Conservation (phyloP, 2,797 vertebrate genomes). For the Glossophaga mutica region DNA sequence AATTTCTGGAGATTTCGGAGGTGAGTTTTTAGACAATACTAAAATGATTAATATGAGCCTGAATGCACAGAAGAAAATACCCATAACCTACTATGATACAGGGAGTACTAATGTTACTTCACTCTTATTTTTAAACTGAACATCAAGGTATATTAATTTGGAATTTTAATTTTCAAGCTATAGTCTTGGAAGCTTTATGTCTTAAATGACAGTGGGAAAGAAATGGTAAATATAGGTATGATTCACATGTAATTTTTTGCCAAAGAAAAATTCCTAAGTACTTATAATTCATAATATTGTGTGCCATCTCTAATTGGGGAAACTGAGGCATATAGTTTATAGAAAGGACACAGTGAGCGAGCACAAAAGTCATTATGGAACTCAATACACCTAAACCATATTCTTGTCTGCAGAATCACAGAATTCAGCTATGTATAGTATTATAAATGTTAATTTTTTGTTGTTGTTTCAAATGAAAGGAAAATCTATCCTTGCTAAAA, state of each 20-base stretch:
- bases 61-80: neutral
- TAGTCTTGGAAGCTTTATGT: neutral
- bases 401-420: neutral
- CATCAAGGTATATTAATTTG: neutral
- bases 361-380: neutral
- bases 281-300: neutral
- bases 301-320: neutral
- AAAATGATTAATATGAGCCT: neutral
- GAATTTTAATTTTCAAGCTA: constrained; percentile 1
- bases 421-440: neutral
- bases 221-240: neutral
- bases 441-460: neutral
- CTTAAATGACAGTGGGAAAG: constrained; percentile 11
- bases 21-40: neutral
- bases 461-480: neutral
- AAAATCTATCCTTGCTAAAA: neutral
- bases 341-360: neutral
- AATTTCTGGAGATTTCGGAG: constrained; percentile 2
- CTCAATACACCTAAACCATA: neutral
- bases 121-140: neutral
- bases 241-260: neutral
- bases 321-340: neutral
- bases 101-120: neutral
- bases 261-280: constrained; percentile 1
- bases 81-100: neutral